Conservation (phyloP, 2,797 vertebrate genomes). For the Remorina albescens region DNA sequence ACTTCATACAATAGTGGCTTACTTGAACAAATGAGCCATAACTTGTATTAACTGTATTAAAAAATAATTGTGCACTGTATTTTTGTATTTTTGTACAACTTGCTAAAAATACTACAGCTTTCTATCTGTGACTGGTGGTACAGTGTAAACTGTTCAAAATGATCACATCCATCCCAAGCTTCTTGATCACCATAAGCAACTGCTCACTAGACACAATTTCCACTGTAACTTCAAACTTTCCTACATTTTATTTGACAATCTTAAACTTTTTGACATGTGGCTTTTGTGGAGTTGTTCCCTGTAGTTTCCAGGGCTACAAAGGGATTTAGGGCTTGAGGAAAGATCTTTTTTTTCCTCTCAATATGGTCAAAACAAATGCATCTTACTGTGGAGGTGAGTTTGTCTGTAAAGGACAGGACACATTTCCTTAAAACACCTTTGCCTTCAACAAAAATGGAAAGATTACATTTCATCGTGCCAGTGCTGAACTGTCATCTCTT, state of each 20-base stretch:
- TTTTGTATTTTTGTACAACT: too few species aligned
- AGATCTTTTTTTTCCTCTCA: too few species aligned
- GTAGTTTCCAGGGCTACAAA: background rate
- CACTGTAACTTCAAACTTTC: background rate
- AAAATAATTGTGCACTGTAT: too few species aligned
- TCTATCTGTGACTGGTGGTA: too few species aligned
- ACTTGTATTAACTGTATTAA: too few species aligned
- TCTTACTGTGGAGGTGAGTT: conserved; percentile 13
- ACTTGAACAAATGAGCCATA: background rate
- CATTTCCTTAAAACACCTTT: background rate
- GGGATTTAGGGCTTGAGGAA: background rate
- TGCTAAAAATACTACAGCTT: too few species aligned
- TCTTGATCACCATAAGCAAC: too few species aligned
- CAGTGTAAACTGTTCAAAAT: too few species aligned
- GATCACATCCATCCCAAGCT: too few species aligned
- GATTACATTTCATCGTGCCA: conserved; percentile 6
- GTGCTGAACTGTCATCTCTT: conserved; percentile 2
- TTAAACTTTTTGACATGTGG: background rate
- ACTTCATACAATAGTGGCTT: background rate
- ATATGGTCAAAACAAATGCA: too few species aligned
- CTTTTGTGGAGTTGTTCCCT: background rate
- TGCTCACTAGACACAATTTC: too few species aligned
- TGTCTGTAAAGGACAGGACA: background rate
- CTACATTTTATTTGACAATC: background rate
- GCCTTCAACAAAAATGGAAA: conserved; percentile 4